A percentile compares a stretch with the other conserved stretches of the same genome.
These are phyloP conservation scores for Hydrophis major DNA, from an alignment of 2,797 vertebrate species.

Conservation along the genomic window DNA sequence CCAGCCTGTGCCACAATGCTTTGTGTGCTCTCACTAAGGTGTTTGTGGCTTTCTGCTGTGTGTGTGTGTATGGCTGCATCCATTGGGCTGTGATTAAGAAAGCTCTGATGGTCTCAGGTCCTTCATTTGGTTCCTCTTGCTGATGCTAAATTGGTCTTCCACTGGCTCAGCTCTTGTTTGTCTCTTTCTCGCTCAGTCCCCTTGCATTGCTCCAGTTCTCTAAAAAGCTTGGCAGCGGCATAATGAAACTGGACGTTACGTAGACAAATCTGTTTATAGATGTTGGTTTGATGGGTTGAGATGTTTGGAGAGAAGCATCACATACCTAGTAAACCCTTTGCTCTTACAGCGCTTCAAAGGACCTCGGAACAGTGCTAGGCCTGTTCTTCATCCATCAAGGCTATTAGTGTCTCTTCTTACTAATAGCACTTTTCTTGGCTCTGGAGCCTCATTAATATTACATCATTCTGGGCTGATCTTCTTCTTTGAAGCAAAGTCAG, in stretches of 20 bases:
- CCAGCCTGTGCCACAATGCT: background rate
- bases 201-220: background rate
- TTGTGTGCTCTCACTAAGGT: background rate
- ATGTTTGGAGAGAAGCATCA: background rate
- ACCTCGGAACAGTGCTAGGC: background rate
- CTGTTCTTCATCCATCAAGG: background rate
- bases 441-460: background rate
- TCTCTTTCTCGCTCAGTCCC: background rate
- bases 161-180: background rate
- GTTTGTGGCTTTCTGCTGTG: background rate
- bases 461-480: background rate
- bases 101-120: background rate
- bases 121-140: background rate
- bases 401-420: background rate
- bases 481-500: background rate
- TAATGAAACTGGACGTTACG: background rate
- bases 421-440: background rate
- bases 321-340: background rate
- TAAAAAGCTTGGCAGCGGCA: background rate
- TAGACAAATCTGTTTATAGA: background rate
- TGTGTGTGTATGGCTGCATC: background rate
- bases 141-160: background rate
- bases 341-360: background rate
- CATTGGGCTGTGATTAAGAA: background rate
- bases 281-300: background rate